Percentiles rank a stretch among this genome's conserved stretches.
Evolutionary conservation across 2,797 vertebrate species (phyloP).

Genomic region (Odontamblyopus lacepedii): DNA sequence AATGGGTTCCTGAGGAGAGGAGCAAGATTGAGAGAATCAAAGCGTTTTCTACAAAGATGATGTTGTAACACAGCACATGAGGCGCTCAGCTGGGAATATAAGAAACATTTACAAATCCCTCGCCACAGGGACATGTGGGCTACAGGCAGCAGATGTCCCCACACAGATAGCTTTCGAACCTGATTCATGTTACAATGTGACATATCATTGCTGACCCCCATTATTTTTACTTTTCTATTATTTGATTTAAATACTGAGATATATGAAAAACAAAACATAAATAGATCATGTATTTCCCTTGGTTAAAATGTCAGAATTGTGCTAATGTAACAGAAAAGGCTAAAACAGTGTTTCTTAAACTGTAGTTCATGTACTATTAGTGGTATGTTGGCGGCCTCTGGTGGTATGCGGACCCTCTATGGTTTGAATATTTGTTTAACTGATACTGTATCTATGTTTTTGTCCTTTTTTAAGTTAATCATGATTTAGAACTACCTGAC

Average conservation of each 20-base stretch:
- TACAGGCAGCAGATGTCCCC: conserved; percentile 25
- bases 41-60: conserved; percentile 27
- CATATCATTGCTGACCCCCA: conserved; percentile 16
- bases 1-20: conserved; percentile 15
- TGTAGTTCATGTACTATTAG: too few species aligned
- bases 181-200: conserved; percentile 33
- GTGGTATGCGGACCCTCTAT: too few species aligned
- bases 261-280: conserved; percentile 11
- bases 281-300: conserved; percentile 3
- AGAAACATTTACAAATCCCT: conserved; percentile 18
- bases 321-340: neutral
- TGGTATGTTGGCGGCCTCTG: too few species aligned
- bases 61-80: conserved; percentile 31
- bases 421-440: too few species aligned
- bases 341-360: too few species aligned
- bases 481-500: too few species aligned
- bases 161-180: conserved; percentile 9
- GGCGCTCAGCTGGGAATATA: conserved; percentile 16
- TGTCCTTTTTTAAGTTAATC: too few species aligned
- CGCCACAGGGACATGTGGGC: conserved; percentile 2
- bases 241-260: conserved; percentile 40
- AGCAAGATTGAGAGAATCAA: conserved; percentile 22
- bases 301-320: neutral
- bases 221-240: conserved; percentile 26
- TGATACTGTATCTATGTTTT: too few species aligned